These are phyloP conservation scores for Caenorhabditis sulstoni DNA, from an alignment of 2,888 invertebrate species.

Conservation along the genomic window DNA sequence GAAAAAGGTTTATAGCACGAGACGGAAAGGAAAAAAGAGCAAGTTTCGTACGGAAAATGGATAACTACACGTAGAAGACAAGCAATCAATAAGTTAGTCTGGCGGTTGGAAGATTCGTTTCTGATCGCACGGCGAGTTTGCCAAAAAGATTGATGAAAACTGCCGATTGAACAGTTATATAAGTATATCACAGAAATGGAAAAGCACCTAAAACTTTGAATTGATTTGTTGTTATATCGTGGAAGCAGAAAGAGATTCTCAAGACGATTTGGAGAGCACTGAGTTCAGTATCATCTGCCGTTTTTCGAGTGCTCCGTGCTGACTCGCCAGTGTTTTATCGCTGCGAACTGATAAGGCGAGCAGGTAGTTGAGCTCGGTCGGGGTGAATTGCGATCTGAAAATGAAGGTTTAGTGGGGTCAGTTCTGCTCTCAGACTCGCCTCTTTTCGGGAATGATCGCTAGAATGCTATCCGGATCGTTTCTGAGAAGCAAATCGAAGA, in stretches of 20 bases:
- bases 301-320: slow-evolving; percentile 80
- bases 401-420: not conserved
- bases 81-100: not conserved
- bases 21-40: not conserved
- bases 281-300: slow-evolving; percentile 89
- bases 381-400: slow-evolving; percentile 38
- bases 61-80: slow-evolving; percentile 8
- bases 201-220: slow-evolving; percentile 21
- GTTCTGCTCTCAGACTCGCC: slow-evolving; percentile 81
- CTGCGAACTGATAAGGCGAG: slow-evolving; percentile 87
- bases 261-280: slow-evolving; percentile 83
- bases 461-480: slow-evolving; percentile 81
- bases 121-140: too few relatives aligned
- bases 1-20: slow-evolving; percentile 14
- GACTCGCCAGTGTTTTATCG: slow-evolving; percentile 81
- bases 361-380: slow-evolving; percentile 67
- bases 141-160: too few relatives aligned
- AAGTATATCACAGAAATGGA: slow-evolving; percentile 24
- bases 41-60: not conserved
- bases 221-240: too few relatives aligned
- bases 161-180: too few relatives aligned
- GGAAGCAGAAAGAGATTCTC: not conserved
- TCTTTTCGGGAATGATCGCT: slow-evolving; percentile 81
- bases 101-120: too few relatives aligned
- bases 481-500: slow-evolving; percentile 69